Evolutionary conservation across 2,797 vertebrate species (phyloP), one percentile per base, ranked within the genome.

Genomic region (Mormyrus proboscirostris): DNA sequence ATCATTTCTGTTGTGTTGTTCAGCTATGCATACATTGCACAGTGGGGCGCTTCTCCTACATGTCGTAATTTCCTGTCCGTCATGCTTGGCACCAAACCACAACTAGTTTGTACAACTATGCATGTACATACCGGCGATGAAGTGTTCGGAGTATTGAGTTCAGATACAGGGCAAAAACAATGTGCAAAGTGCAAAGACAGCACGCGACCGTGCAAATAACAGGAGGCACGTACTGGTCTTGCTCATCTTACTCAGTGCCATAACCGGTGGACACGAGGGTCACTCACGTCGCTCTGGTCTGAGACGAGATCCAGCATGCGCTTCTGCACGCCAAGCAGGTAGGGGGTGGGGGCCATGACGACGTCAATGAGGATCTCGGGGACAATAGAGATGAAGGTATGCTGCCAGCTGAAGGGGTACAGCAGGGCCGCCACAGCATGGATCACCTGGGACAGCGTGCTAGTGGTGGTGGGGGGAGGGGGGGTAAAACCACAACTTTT

Each of bases 351-450:
- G 1, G 97, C 98, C 96, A 97, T 97, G 91, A 99, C 97, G 0
- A 98, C 98, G 79, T 96, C 97, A 0, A 99, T 96, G 49, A 99
- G 96, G 91, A 97, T 97, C 92, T 97, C 95, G 0, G 98, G 98
- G 29, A 99, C 96, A 12, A 99, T 98, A 0, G 98, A 97, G 94
- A 99, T 99, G 90, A 98, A 96, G 69, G 98, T 99, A 94, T 99
- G 98, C 62, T 98, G 98, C 98, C 98, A 99, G 91, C 95, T 97
- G 95, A 99, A 99, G 19, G 98, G 98, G 92, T 98, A 97, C 4
- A 99, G 97, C n/a, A 99, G 97, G 14, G 98, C 98, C 0, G 97
- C 96, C 0, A 98, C 96, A 0, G 97, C 98, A 0, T 99, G 97
- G 90, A 98, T 97, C 87, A 97, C 97, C 91, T 98, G 98, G 1